Evolutionary conservation across 2,797 vertebrate species (phyloP), one percentile per base, ranked within the genome.

Genomic region (Squalus acanthias): DNA sequence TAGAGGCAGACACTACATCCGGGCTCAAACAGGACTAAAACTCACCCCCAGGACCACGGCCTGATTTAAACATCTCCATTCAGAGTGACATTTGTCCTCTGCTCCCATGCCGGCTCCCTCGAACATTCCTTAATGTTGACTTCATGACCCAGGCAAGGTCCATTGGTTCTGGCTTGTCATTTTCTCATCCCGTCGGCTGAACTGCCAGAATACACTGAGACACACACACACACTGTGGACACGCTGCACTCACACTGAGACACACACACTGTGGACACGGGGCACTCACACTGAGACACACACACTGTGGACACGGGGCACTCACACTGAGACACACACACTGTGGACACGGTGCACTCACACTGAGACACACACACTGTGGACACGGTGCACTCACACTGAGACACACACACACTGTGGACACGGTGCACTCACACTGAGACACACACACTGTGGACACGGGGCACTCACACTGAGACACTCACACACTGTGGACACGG

Each of bases 31-130:
- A 97, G 97, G 98, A 97, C 97, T 97, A 98, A 98, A 98, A 98
- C 98, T 98, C 97, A 98, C 98, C 98, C 98, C 98, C 95, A 97
- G 98, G 98, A 98, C 98, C 98, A 97, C 97, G 98, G 97, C 98
- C 98, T 98, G 98, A 98, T 98, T 98, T 98, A 98, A 98, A 98
- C 98, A 98, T 98, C 98, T 98, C 98, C 98, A 98, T 98, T 97
- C 97, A 97, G 98, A 98, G 97, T 98, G 98, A 98, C 98, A 98
- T 98, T 98, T 98, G 98, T 98, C 98, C 98, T 98, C 97, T 97
- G 97, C 98, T 98, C 98, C 98, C 98, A 98, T 98, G 98, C 97
- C 97, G 97, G 98, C 98, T 98, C 97, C 97, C 98, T 97, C 98
- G 97, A 98, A 99, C 69, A 98, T 98, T 98, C 98, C 97, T 98